phyloP scores from a whole-genome alignment of 1,140 invertebrate genomes.

The Bombyx mandarina region DNA sequence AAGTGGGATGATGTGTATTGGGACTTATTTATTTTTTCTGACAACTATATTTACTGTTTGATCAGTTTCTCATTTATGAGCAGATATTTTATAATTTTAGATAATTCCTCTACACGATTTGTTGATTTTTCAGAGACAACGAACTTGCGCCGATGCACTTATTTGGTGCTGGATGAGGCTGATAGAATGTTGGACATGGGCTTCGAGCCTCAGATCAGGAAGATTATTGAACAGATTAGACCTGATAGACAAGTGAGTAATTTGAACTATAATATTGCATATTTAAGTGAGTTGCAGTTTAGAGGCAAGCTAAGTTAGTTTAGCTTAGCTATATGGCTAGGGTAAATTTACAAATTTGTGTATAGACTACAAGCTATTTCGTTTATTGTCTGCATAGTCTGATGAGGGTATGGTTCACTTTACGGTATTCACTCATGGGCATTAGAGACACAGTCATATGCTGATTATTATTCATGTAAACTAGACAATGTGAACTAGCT shows the following conservation, averaged over 20 bases:
- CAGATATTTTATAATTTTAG: too few relatives aligned
- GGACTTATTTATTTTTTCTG: neutral
- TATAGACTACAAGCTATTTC: too few relatives aligned
- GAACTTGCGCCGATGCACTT: slow-evolving; percentile 89
- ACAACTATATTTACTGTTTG: too few relatives aligned
- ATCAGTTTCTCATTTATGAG: too few relatives aligned
- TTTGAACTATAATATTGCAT: slow-evolving; percentile 3
- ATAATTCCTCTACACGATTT: too few relatives aligned
- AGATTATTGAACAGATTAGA: slow-evolving; percentile 92
- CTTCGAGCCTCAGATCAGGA: slow-evolving; percentile 95
- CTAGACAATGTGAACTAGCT: too few relatives aligned
- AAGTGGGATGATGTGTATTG: too few relatives aligned
- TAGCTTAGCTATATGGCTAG: neutral
- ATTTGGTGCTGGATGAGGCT: slow-evolving; percentile 94
- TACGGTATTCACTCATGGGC: too few relatives aligned
- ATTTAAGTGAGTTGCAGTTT: neutral
- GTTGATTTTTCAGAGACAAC: slow-evolving; percentile 75
- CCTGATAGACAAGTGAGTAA: slow-evolving; percentile 81
- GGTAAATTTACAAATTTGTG: neutral
- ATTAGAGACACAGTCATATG: too few relatives aligned
- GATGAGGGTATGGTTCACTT: too few relatives aligned
- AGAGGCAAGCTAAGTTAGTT: neutral
- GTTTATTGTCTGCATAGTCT: too few relatives aligned
- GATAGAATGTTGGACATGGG: slow-evolving; percentile 98
- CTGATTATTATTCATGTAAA: too few relatives aligned